Conservation (phyloP, 2,797 vertebrate genomes). For the Paratrypauchen microcephalus region DNA sequence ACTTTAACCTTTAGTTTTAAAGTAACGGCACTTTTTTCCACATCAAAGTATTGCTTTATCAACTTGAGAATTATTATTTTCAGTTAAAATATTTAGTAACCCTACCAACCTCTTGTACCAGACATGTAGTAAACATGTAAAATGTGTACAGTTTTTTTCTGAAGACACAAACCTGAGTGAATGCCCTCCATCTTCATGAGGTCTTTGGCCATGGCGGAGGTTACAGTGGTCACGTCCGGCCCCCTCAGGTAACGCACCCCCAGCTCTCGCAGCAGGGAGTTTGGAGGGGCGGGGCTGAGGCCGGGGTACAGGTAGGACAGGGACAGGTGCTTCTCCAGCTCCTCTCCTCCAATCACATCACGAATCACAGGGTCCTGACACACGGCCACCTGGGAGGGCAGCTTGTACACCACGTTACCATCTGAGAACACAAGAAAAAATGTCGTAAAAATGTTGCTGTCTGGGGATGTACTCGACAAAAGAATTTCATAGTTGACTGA, state of each 20-base stretch:
- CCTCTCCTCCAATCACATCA: slow-evolving; percentile 72
- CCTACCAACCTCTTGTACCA: too few relatives aligned
- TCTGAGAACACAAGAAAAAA: slow-evolving; percentile 46
- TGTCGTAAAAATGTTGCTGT: too few relatives aligned
- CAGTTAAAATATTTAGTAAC: too few relatives aligned
- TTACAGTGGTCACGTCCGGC: slow-evolving; percentile 76
- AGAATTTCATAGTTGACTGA: too few relatives aligned
- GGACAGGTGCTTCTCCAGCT: slow-evolving; percentile 76
- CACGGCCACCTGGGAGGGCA: slow-evolving; percentile 81
- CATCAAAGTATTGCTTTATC: too few relatives aligned
- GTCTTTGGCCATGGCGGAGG: slow-evolving; percentile 77
- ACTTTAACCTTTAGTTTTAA: too few relatives aligned
- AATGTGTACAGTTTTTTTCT: neutral
- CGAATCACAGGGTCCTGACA: slow-evolving; percentile 79
- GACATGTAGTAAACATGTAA: too few relatives aligned
- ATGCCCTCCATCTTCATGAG: slow-evolving; percentile 57
- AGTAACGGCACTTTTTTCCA: too few relatives aligned
- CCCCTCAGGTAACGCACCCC: slow-evolving; percentile 76
- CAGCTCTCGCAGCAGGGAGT: slow-evolving; percentile 74
- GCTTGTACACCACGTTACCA: slow-evolving; percentile 71
- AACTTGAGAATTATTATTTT: too few relatives aligned
- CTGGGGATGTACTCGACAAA: too few relatives aligned
- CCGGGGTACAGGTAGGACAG: slow-evolving; percentile 78
- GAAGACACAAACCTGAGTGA: slow-evolving; percentile 61
- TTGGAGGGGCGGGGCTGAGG: slow-evolving; percentile 63